Percentiles rank a stretch among this genome's conserved stretches.
These are phyloP conservation scores for Crepidodera aurea DNA, from an alignment of 2,888 invertebrate species.

Conservation along the genomic window DNA sequence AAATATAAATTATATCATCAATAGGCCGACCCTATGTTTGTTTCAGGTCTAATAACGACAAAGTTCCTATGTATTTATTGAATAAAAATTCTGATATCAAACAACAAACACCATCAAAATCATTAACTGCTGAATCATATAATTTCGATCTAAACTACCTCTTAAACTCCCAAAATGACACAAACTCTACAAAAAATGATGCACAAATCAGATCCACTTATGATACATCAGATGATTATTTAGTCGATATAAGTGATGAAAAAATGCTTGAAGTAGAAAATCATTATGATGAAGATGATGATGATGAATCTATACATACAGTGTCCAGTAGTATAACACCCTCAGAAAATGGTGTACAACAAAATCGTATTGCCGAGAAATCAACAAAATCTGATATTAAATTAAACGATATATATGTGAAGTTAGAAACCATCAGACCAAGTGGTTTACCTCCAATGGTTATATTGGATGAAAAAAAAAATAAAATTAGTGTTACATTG, in stretches of 20 bases:
- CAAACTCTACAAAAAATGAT: constrained; percentile 21
- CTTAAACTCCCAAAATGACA: constrained; percentile 36
- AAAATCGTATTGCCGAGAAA: constrained; percentile 46
- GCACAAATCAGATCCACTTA: constrained; percentile 37
- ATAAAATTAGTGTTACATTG: constrained; percentile 78
- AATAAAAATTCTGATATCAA: constrained; percentile 55
- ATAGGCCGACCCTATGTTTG: too few relatives aligned
- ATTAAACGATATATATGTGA: constrained; percentile 76
- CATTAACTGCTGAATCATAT: constrained; percentile 33
- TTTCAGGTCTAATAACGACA: constrained; percentile 61
- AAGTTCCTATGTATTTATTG: constrained; percentile 72
- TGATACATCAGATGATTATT: constrained; percentile 62
- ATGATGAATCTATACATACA: constrained; percentile 17
- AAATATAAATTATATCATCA: too few relatives aligned
- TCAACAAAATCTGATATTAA: constrained; percentile 60
- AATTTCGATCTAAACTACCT: constrained; percentile 49
- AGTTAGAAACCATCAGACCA: constrained; percentile 79
- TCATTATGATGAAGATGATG: constrained; percentile 12
- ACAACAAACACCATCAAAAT: constrained; percentile 20
- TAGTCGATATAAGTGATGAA: constrained; percentile 66
- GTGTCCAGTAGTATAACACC: constrained; percentile 1
- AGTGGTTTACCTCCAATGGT: constrained; percentile 74
- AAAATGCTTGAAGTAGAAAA: constrained; percentile 48
- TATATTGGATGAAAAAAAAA: constrained; percentile 74
- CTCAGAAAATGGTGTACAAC: constrained; percentile 40